Evolutionary conservation across 2,113 vertebrate species (phyloP), one percentile per base, ranked within the genome.

Genomic region (Trinectes maculatus): DNA sequence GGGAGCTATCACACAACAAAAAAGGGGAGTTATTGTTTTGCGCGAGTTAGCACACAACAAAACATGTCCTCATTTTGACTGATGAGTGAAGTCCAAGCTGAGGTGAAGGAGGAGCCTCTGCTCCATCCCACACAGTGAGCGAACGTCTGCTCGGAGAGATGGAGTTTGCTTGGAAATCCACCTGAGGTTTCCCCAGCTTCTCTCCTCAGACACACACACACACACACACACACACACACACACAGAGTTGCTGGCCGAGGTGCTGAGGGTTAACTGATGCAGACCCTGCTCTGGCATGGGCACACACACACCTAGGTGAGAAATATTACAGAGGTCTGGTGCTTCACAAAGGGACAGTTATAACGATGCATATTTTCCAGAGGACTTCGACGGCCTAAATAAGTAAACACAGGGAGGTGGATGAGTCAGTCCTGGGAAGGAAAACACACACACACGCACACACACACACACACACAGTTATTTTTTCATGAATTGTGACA

Each of bases 321-420:
- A 93, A 93, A 93, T 93, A 93, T 93, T 91, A 70, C 92, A 93
- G 90, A 92, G 91, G 79, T 24, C 87, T 92, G 92, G 86, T 92
- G 91, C 87, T 91, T 89, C 90, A 93, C 92, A 93, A 93, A 92
- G 92, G 82, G 83, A 90, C 91, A 89, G 78, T 93, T 91, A 92
- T 92, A 92, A 90, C 68, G 80, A 86, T 66, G 87, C 90, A 93
- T 93, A 92, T 92, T 93, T 93, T 93, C 92, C 91, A 92, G 87
- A 85, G 77, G 71, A 85, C 85, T 89, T 72, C 21, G 51, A 78
- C 72, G 83, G 74, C 65, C 87, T 75, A 90, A 91, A 91, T 86
- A 72, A 80, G 90, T 92, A 88, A 93, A 92, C 90, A 91, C 36
- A 39, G 79, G 21, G 60, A 87, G 63, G 49, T 10, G 66, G 83